These are phyloP conservation scores for Orycteropus afer DNA, from an alignment of 2,113 vertebrate genomes.

Conservation along the genomic window DNA sequence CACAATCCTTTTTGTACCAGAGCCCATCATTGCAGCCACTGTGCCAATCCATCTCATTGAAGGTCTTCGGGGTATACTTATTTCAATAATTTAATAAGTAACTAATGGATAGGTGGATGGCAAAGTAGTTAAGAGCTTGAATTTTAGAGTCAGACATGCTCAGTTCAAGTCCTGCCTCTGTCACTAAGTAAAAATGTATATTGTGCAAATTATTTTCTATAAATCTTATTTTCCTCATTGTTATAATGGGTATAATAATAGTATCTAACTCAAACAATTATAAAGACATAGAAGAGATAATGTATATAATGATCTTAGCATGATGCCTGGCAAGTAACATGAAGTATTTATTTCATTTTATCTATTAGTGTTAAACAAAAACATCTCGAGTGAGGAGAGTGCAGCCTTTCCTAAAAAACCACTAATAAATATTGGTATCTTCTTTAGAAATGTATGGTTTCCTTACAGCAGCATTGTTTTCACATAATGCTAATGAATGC, in stretches of 20 bases:
- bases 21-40: too few species aligned
- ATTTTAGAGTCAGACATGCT: not conserved
- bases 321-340: not conserved
- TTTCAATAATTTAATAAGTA: not conserved
- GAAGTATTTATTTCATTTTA: conserved; percentile 37
- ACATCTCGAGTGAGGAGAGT: not conserved
- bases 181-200: not conserved
- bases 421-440: conserved; percentile 3
- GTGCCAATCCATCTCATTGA: too few species aligned
- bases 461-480: not conserved
- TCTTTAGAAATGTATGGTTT: conserved; percentile 55
- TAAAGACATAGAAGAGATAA: conserved; percentile 15
- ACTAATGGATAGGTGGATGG: not conserved
- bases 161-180: not conserved
- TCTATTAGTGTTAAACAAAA: not conserved
- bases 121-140: not conserved
- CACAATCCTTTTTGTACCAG: too few species aligned
- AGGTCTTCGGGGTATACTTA: not conserved
- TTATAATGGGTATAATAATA: not conserved
- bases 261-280: not conserved
- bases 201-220: not conserved
- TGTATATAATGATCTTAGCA: not conserved
- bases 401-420: conserved; percentile 16
- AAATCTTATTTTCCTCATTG: not conserved
- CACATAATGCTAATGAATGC: conserved; percentile 55